A percentile compares a stretch with the other conserved stretches of the same genome.
phyloP scores from a whole-genome alignment of 2,888 invertebrate species.

The Plagodis dolabraria region DNA sequence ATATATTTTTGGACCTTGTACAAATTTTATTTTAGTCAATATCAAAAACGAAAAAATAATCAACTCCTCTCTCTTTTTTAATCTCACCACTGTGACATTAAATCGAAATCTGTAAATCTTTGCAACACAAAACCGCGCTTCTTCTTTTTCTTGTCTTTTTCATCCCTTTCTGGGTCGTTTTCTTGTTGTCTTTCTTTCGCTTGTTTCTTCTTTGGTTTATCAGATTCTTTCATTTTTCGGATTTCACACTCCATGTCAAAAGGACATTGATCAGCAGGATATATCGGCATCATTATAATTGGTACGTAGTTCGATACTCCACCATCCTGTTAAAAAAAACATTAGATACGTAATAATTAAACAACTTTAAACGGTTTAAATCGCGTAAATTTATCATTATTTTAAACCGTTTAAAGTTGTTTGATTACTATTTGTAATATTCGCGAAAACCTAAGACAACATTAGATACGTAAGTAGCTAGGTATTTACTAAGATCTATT shows the following conservation, averaged over 20 bases:
- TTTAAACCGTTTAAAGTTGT: too few species aligned
- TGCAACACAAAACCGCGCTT: slow-evolving; percentile 68
- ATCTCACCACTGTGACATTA: slow-evolving; percentile 70
- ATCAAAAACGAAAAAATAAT: too few species aligned
- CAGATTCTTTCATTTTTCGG: slow-evolving; percentile 57
- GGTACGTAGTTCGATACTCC: slow-evolving; percentile 64
- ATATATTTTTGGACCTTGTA: too few species aligned
- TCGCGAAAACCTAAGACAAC: too few species aligned
- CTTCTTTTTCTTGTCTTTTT: slow-evolving; percentile 58
- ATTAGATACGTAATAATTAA: too few species aligned
- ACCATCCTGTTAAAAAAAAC: slow-evolving; percentile 41
- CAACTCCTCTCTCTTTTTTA: too few species aligned
- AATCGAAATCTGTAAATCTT: slow-evolving; percentile 71
- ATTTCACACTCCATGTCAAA: slow-evolving; percentile 71
- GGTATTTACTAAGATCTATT: too few species aligned
- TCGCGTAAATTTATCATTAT: too few species aligned
- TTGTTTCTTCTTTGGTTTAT: slow-evolving; percentile 51
- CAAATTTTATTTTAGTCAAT: too few species aligned
- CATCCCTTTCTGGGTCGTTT: slow-evolving; percentile 47
- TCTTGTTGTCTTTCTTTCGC: slow-evolving; percentile 30
- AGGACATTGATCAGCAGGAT: slow-evolving; percentile 67
- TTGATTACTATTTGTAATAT: too few species aligned
- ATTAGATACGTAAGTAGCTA: too few species aligned
- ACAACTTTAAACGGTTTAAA: too few species aligned
- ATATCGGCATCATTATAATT: slow-evolving; percentile 76